Evolutionary conservation across 2,888 invertebrate genomes (phyloP).

Genomic region (Dryobotodes eremita): DNA sequence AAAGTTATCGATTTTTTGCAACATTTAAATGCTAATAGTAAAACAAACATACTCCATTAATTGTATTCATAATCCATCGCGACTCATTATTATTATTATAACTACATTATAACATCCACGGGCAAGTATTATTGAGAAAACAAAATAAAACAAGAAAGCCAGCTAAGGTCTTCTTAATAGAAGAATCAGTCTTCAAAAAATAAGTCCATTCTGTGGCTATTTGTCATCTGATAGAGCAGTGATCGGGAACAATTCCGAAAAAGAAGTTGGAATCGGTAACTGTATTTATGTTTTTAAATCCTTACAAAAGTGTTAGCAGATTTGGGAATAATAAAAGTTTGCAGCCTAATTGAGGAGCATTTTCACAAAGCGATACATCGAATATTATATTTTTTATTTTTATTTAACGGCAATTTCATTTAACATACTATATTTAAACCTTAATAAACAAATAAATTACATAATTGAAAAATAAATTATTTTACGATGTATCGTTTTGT

Average conservation of each 20-base stretch:
- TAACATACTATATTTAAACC: no score
- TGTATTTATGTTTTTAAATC: neutral
- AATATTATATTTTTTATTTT: no score
- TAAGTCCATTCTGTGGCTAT: constrained; percentile 48
- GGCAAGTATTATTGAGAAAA: neutral
- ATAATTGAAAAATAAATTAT: no score
- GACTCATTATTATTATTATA: constrained; percentile 69
- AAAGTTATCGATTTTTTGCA: constrained; percentile 24
- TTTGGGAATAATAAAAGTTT: neutral
- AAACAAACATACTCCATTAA: constrained; percentile 58
- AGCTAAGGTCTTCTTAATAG: constrained; percentile 40
- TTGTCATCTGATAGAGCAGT: constrained; percentile 13
- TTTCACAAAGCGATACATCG: no score
- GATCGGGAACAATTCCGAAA: neutral
- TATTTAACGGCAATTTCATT: no score
- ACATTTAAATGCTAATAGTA: constrained; percentile 27
- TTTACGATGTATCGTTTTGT: no score
- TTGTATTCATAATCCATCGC: constrained; percentile 77
- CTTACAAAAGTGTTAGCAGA: neutral
- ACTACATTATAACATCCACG: constrained; percentile 39
- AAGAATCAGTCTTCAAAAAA: constrained; percentile 71
- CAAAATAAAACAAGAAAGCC: constrained; percentile 36
- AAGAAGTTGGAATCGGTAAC: neutral
- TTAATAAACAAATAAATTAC: no score
- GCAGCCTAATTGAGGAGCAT: no score